phyloP scores from a whole-genome alignment of 2,888 invertebrate genomes.

The Corbicula japonica region DNA sequence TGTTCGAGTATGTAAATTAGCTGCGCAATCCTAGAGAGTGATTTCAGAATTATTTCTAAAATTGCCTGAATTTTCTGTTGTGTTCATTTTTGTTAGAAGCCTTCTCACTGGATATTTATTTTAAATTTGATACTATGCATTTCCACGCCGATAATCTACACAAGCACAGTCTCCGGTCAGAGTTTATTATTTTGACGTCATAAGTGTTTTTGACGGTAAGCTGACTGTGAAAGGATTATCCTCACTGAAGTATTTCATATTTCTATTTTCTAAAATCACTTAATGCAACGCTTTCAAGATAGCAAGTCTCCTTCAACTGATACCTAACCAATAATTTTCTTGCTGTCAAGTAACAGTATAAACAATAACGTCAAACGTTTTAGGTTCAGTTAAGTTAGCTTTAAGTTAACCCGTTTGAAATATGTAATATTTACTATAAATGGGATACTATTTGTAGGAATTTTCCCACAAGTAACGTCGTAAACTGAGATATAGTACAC shows the following conservation, averaged over 20 bases:
- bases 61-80: neutral
- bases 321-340: no score
- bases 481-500: neutral
- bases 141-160: neutral
- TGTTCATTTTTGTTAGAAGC: neutral
- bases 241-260: no score
- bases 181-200: neutral
- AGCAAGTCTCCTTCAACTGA: no score
- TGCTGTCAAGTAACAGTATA: neutral
- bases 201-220: no score
- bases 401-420: neutral
- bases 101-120: neutral
- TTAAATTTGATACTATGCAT: no score
- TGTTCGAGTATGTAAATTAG: constrained; percentile 69
- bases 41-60: neutral
- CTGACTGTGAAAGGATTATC: no score
- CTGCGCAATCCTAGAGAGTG: neutral
- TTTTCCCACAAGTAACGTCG: neutral
- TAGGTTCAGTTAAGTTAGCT: no score
- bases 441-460: neutral
- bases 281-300: no score
- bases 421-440: neutral
- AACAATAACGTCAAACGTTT: neutral
- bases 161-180: neutral
- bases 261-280: no score